A percentile compares a stretch with the other conserved stretches of the same genome.
These are phyloP conservation scores for Bovichtus diacanthus DNA, from an alignment of 2,797 vertebrate species.

Conservation along the genomic window DNA sequence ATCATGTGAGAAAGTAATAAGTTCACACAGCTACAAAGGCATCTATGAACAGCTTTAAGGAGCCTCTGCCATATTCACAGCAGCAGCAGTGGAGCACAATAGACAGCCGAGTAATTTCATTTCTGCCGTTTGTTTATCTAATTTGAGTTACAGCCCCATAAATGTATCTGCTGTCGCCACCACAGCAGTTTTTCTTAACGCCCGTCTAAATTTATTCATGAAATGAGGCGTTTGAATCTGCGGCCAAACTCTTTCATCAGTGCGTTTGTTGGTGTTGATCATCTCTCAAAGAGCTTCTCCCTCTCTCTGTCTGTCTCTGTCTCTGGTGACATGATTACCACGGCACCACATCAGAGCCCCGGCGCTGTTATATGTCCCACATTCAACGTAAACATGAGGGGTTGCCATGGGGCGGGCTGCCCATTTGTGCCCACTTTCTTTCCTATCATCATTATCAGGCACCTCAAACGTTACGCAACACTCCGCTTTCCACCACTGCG, in stretches of 20 bases:
- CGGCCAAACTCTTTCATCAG: constrained; percentile 60
- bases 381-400: constrained; percentile 54
- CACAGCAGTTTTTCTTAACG: constrained; percentile 54
- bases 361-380: neutral
- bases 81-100: constrained; percentile 3
- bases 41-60: constrained; percentile 13
- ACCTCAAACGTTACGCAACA: constrained; percentile 35
- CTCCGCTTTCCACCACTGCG: constrained; percentile 12
- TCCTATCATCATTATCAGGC: constrained; percentile 47
- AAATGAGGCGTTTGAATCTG: constrained; percentile 50
- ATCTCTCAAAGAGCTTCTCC: constrained; percentile 44
- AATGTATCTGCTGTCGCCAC: constrained; percentile 66
- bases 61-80: neutral
- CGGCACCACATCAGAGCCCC: constrained; percentile 60
- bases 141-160: constrained; percentile 60
- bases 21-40: neutral
- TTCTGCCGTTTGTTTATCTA: constrained; percentile 65
- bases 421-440: constrained; percentile 11
- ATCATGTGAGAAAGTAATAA: neutral
- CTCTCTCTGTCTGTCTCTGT: constrained; percentile 19
- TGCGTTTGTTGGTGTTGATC: constrained; percentile 57
- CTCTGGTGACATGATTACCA: constrained; percentile 40
- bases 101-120: constrained; percentile 28
- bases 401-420: constrained; percentile 47
- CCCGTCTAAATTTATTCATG: constrained; percentile 48